Percentiles rank a stretch among this genome's conserved stretches.
These are phyloP conservation scores for Eretmochelys imbricata DNA, from an alignment of 2,113 vertebrate genomes.

Conservation along the genomic window DNA sequence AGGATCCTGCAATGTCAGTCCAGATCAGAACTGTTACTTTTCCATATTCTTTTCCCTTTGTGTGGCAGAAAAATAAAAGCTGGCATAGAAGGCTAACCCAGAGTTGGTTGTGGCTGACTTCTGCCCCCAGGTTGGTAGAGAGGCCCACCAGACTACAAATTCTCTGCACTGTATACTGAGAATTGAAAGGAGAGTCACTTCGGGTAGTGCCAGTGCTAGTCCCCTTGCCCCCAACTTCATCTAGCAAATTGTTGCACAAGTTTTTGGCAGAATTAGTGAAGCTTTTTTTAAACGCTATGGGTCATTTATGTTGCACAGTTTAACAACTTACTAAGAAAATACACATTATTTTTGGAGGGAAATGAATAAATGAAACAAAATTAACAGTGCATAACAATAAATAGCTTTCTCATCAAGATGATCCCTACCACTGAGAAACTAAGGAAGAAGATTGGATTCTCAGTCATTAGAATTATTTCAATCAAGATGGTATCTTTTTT, in stretches of 20 bases:
- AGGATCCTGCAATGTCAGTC: too few species aligned
- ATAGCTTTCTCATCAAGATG: not conserved
- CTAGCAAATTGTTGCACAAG: rapidly evolving
- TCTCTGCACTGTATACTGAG: not conserved
- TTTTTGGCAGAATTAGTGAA: not conserved
- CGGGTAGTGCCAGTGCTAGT: not conserved
- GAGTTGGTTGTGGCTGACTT: too few species aligned
- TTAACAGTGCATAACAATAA: not conserved
- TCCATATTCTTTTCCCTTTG: too few species aligned
- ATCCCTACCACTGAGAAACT: not conserved
- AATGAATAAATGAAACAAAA: not conserved
- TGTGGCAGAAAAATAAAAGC: too few species aligned
- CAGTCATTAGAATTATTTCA: too few species aligned
- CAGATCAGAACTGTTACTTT: too few species aligned
- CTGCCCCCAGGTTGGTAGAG: too few species aligned
- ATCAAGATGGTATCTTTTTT: not conserved
- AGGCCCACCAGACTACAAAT: not conserved
- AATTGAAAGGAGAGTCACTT: not conserved
- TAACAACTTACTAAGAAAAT: not conserved
- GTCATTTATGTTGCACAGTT: not conserved
- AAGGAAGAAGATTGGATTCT: not conserved
- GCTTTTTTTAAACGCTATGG: not conserved
- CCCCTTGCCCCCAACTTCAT: not conserved
- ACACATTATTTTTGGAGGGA: not conserved
- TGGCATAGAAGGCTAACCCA: too few species aligned